Evolutionary conservation across 2,113 vertebrate genomes (phyloP).

Genomic region (Stegastes partitus): DNA sequence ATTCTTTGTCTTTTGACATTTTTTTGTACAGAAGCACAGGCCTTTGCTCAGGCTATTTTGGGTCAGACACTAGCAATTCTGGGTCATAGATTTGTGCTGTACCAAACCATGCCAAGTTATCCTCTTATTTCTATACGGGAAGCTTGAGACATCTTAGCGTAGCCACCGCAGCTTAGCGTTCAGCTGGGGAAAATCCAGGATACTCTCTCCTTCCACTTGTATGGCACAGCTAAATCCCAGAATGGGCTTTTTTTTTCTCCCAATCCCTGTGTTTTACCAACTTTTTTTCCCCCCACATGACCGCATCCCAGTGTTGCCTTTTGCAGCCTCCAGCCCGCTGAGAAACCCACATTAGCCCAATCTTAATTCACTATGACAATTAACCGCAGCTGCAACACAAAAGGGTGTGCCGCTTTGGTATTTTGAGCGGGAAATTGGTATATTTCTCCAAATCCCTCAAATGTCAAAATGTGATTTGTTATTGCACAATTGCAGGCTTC

Average conservation of each 20-base stretch:
- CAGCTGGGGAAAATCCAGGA: conserved; percentile 68
- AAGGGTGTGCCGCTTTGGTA: conserved; percentile 49
- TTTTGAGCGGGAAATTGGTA: conserved; percentile 47
- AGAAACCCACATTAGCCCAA: conserved; percentile 54
- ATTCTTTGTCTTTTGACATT: conserved; percentile 10
- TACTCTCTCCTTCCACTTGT: conserved; percentile 55
- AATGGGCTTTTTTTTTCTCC: conserved; percentile 36
- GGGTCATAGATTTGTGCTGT: conserved; percentile 60
- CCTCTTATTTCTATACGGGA: conserved; percentile 65
- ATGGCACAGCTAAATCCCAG: conserved; percentile 58
- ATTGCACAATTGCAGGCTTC: conserved; percentile 40
- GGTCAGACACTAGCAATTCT: conserved; percentile 59
- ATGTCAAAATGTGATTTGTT: conserved; percentile 65
- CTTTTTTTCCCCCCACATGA: conserved; percentile 38
- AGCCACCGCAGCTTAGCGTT: conserved; percentile 63
- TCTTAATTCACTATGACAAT: conserved; percentile 70
- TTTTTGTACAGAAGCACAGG: conserved; percentile 6
- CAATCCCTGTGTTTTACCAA: conserved; percentile 46
- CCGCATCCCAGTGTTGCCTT: conserved; percentile 63
- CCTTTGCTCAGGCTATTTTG: conserved; percentile 45
- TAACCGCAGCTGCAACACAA: conserved; percentile 54
- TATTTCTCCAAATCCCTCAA: conserved; percentile 53
- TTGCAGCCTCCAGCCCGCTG: conserved; percentile 45
- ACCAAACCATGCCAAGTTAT: conserved; percentile 54
- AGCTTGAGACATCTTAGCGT: conserved; percentile 56